Base-by-base conservation (phyloP, 2,888 invertebrate species). In the Drosophila cognata region DNA sequence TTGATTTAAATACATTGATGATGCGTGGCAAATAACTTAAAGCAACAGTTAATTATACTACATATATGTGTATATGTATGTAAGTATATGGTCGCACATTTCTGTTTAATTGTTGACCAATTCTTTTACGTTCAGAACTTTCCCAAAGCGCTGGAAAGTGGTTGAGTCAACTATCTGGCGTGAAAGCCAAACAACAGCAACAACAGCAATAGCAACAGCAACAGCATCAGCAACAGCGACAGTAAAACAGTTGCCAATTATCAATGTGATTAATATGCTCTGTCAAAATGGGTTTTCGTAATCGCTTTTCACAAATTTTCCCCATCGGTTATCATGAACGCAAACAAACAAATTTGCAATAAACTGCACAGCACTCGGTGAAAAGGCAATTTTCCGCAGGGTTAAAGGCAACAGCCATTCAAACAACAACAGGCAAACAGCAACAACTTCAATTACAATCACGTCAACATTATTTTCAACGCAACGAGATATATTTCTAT, bases 1-100 rank as follows among this genome's bases (percentile, higher is more conserved):
- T 91, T 91, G 91, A 91, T 91, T 91, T 91, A 91, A 91, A 91
- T 91, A 91, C 84, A 90, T 85, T 86, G 89, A 88, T 79, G 91
- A 84, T 89, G 91, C 88, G 87, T 89, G 77, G 88, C 89, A 85
- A 89, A 89, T 91, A 91, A 90, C 84, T 91, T 86, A 81, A 66
- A 76, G 79, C 65, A 29, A 36, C 67, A 75, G 75, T 75, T 77
- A 75, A 77, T 77, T 70, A 70, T 70, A 68, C 25, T 16, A 36
- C n/a, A 36, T 36, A 61, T 13, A 41, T 43, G 33, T 33, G 25
- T 25, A n/a, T 33, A n/a, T 33, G 25, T 18, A 31, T 31, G 33
- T 31, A 2, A 33, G n/a, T 63, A 76, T 74, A 76, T 76, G 64
- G 74, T 59, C 50, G 60, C 64, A 79, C 62, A 65, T 65, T 76